Evolutionary conservation across 2,797 vertebrate species (phyloP), one percentile per base, ranked within the genome.

Genomic region (Chelon labrosus): DNA sequence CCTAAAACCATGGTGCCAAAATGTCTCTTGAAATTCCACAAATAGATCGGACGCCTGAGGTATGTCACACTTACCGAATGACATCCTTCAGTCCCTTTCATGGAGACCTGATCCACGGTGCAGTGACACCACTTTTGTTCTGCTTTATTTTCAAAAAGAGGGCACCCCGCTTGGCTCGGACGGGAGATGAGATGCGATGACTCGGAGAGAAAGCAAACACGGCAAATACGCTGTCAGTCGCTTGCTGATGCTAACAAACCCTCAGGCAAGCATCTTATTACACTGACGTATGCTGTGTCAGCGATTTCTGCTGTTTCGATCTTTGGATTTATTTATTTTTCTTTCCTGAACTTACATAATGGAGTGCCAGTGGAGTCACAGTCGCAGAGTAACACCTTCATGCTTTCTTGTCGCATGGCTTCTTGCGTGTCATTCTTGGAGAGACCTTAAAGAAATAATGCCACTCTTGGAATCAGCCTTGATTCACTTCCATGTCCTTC

Each of bases 181-280:
- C 55, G 65, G 62, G 50, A 62, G 42, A 39, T 42, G 17, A 55
- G 22, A 22, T n/a, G n/a, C 35, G 70, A 39, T n/a, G 13, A 57
- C 60, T 64, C 8, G 67, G 42, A 65, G 59, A 49, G 47, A 70
- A 62, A 56, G 60, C 55, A 73, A 77, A 82, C 44, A 72, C 47
- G 37, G 47, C 44, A 0, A 70, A 76, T 80, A 73, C 20, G 68
- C 51, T 69, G 70, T 75, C 77, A 65, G 44, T 58, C 64, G 50
- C 51, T 55, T 22, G 42, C 60, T 73, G 17, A 64, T 65, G 41
- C 50, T 69, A 57, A 79, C 65, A 81, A 72, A 77, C 60, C 83
- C 76, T 20, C 37, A 61, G 83, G 78, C 73, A 38, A 52, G 16
- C 27, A 3, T 62, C 51, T 81, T 75, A 66, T 85, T 68, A 51